A percentile compares a stretch with the other conserved stretches of the same genome.
These are phyloP conservation scores for Melipona beecheii DNA, from an alignment of 2,888 invertebrate species.

Conservation along the genomic window DNA sequence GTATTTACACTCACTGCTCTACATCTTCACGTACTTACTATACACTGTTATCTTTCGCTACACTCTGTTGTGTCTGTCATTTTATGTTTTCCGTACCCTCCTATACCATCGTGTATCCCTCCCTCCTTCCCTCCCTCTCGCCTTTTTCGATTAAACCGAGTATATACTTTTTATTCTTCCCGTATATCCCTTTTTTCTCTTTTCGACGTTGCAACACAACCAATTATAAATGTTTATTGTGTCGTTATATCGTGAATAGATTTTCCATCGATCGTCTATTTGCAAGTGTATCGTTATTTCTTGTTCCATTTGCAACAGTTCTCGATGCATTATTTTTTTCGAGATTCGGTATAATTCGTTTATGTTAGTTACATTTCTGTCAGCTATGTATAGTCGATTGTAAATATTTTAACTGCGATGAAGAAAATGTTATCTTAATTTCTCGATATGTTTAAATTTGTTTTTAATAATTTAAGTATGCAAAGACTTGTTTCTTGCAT, in stretches of 20 bases:
- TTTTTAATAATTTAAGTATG: neutral
- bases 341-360: neutral
- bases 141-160: neutral
- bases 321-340: constrained; percentile 4
- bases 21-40: constrained; percentile 32
- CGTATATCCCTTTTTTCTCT: neutral
- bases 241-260: neutral
- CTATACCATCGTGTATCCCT: neutral
- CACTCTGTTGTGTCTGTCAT: constrained; percentile 61
- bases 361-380: neutral
- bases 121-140: too few species aligned
- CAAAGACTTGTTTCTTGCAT: neutral
- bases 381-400: neutral
- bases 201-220: neutral
- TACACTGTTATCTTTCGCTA: constrained; percentile 46
- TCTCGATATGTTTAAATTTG: neutral
- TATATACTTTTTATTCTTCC: neutral
- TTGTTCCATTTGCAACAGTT: neutral
- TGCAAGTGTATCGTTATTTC: constrained; percentile 17
- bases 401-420: constrained; percentile 17
- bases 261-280: constrained; percentile 27
- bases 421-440: constrained; percentile 4
- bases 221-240: constrained; percentile 34
- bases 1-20: constrained; percentile 81
- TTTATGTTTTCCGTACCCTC: constrained; percentile 35